Percentiles rank a stretch among this genome's conserved stretches.
phyloP scores from a whole-genome alignment of 1,140 invertebrate genomes.

The Nixonia krombeini region DNA sequence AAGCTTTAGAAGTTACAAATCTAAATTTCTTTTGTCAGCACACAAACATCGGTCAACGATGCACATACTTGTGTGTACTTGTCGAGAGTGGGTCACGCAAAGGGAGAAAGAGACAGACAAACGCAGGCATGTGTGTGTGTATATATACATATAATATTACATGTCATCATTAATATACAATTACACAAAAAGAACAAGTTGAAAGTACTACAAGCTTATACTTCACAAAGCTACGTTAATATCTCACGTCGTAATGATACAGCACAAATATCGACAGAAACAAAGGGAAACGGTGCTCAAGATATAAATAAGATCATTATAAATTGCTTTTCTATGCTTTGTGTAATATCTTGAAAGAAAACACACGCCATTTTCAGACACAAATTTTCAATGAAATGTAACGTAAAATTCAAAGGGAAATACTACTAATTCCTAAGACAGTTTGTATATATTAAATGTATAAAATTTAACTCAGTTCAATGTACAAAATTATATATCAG shows the following conservation, averaged over 20 bases:
- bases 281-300: constrained; percentile 3
- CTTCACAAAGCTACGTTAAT: constrained; percentile 6
- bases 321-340: constrained; percentile 7
- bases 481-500: constrained; percentile 7
- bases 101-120: no score
- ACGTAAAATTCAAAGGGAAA: not conserved
- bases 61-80: no score
- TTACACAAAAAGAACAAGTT: constrained; percentile 7
- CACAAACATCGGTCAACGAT: no score
- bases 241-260: constrained; percentile 4
- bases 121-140: no score
- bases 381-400: constrained; percentile 6
- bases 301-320: not conserved
- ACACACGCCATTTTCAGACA: not conserved
- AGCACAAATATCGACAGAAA: not conserved
- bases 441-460: constrained; percentile 13
- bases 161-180: no score
- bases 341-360: not conserved
- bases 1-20: no score
- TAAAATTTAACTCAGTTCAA: constrained; percentile 5
- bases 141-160: not conserved
- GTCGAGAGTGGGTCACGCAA: no score
- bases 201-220: constrained; percentile 13
- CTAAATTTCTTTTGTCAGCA: no score
- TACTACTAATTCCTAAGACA: not conserved